phyloP scores from a whole-genome alignment of 2,797 vertebrate genomes.

The Neosilurus hyrtlii region DNA sequence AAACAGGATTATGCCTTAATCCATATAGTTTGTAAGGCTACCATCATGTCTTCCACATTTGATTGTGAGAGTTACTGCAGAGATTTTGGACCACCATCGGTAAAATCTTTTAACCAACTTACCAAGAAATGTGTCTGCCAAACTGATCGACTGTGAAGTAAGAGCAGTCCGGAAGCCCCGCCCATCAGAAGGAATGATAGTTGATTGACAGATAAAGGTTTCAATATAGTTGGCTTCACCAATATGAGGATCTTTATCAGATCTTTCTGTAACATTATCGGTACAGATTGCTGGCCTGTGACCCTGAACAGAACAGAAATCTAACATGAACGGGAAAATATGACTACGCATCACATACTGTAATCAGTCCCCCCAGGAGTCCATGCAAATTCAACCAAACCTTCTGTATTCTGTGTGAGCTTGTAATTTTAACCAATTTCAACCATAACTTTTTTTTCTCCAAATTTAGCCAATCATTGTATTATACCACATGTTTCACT shows the following conservation, averaged over 20 bases:
- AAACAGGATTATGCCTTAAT: background rate
- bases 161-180: slow-evolving; percentile 89
- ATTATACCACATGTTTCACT: too few relatives aligned
- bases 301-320: slow-evolving; percentile 64
- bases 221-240: slow-evolving; percentile 78
- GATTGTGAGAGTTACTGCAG: background rate
- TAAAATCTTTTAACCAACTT: slow-evolving; percentile 41
- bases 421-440: too few relatives aligned
- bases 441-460: too few relatives aligned
- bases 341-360: background rate
- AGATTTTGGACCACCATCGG: background rate
- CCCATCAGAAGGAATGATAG: slow-evolving; percentile 92
- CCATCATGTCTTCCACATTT: background rate
- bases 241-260: slow-evolving; percentile 77
- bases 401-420: too few relatives aligned
- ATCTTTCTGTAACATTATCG: slow-evolving; percentile 92
- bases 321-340: background rate
- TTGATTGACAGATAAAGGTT: slow-evolving; percentile 94
- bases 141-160: slow-evolving; percentile 91
- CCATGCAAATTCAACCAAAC: too few relatives aligned
- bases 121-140: slow-evolving; percentile 93
- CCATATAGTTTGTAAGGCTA: background rate
- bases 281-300: slow-evolving; percentile 83
- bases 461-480: too few relatives aligned
- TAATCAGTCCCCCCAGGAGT: too few relatives aligned